A percentile compares a stretch with the other conserved stretches of the same genome.
Evolutionary conservation across 2,888 invertebrate genomes (phyloP).

Genomic region (Drosophila formosana): DNA sequence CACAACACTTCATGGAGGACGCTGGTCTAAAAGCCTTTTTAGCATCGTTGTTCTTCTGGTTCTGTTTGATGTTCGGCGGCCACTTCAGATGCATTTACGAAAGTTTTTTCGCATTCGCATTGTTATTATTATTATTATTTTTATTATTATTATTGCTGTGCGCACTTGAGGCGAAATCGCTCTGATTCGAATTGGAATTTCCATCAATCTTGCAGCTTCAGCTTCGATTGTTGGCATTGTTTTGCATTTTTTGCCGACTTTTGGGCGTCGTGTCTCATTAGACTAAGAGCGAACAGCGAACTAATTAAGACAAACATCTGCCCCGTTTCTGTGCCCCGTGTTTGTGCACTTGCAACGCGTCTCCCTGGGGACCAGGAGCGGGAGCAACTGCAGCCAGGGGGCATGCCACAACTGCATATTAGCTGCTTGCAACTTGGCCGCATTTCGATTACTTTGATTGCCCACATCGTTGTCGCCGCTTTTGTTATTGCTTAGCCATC

Average conservation of each 20-base stretch:
- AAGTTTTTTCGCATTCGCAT: slow-evolving; percentile 28
- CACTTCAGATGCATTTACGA: slow-evolving; percentile 74
- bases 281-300: slow-evolving; percentile 77
- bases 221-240: neutral
- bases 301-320: slow-evolving; percentile 68
- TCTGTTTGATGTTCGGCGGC: slow-evolving; percentile 73
- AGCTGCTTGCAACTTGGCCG: slow-evolving; percentile 32
- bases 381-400: neutral
- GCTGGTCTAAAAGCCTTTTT: slow-evolving; percentile 74
- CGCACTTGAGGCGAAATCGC: slow-evolving; percentile 17
- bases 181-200: neutral
- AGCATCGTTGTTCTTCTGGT: slow-evolving; percentile 29
- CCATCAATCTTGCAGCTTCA: neutral
- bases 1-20: slow-evolving; percentile 65
- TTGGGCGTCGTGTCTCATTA: slow-evolving; percentile 56
- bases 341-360: slow-evolving; percentile 60
- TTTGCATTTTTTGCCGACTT: slow-evolving; percentile 3
- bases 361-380: neutral
- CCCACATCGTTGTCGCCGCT: slow-evolving; percentile 36
- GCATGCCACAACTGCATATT: neutral
- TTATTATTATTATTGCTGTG: slow-evolving; percentile 16
- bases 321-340: slow-evolving; percentile 49
- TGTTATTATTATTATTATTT: slow-evolving; percentile 4
- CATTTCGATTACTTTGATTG: slow-evolving; percentile 61
- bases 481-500: slow-evolving; percentile 76